Base-by-base conservation (phyloP, 2,888 invertebrate genomes). In the Ichneumoninae sp. region DNA sequence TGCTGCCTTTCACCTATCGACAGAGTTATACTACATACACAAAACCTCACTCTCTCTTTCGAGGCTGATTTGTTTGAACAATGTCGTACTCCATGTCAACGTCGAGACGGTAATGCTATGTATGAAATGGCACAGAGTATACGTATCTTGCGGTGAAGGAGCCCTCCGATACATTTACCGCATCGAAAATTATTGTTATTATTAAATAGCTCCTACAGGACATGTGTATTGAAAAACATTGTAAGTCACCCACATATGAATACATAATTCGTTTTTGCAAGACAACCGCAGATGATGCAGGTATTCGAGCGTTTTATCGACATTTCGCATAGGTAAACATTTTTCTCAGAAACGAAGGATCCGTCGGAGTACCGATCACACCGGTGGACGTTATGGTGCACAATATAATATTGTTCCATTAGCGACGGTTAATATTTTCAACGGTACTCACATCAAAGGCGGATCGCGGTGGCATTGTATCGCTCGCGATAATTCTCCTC, bases 401-500 rank as follows among this genome's bases (percentile, higher is more conserved):
- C 33, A 50, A 69, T 65, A 89, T 93, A 93, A 93, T 93, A 92
- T 91, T 88, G 88, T 91, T 92, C 91, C 91, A 93, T 92, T 92
- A 93, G 90, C 86, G 50, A 86, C 70, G 68, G 86, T 87, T 89
- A 91, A 92, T 93, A 93, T 92, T 93, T 93, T 93, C 92, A 89
- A 89, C 88, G 90, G 88, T 68, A 54, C 87, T 89, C 90, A 93
- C 92, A 93, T 93, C 93, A 93, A 93, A 93, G 93, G 89, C 22
- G 92, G 91, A 93, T 92, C 80, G 87, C 72, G 75, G 80, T 40
- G 82, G 83, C 88, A 93, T 93, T 93, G 93, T 93, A 91, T 91
- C 90, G 89, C 88, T 81, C 62, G 90, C 90, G 92, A 93, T 93
- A 93, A 93, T 93, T 93, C 44, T 47, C 93, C 93, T 92, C 92